Base-by-base conservation (phyloP, 2,888 invertebrate genomes). In the Pandemis cinnamomeana region DNA sequence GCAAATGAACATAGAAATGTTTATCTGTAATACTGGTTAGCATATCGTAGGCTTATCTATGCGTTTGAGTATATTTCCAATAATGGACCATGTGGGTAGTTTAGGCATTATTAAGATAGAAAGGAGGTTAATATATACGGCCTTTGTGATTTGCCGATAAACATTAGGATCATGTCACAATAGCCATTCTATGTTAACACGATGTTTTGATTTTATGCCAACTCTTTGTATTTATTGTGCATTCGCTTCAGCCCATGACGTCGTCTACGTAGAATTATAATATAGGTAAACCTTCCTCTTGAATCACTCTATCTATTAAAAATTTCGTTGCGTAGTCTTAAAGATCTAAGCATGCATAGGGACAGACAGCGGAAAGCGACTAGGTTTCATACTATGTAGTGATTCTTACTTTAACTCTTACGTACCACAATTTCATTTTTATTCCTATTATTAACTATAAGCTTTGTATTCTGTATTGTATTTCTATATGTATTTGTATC, bases 91-190 rank as follows among this genome's bases (percentile, higher is more conserved):
- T n/a, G 64, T 68, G 63, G 68, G 68, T 36, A 36, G 44, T 2
- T 55, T 42, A 44, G 55, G 63, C 58, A 64, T 72, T 69, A 72
- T 60, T 69, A 72, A 69, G 36, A 58, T 70, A 61, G 72, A 75
- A 75, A 75, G 71, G 75, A 75, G 75, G 75, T 63, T 75, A 75
- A 75, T 71, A 72, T 72, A 68, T 68, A 67, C 11, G 58, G 68
- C 41, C 63, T 68, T 72, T 72, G 72, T 69, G 63, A 69, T 69
- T 69, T 69, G 48, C 68, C 72, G 58, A 64, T 72, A 58, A 68
- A 55, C 55, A 63, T 42, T 27, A 7, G 63, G 36, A 46, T 68
- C 68, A 44, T 41, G 48, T 63, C 63, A 55, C 63, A 42, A 68
- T 46, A 64, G 46, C 63, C 15, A 55, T 15, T 41, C 51, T 67